Conservation (phyloP, 2,113 vertebrate species). For the Chaetorhynchus papuensis region DNA sequence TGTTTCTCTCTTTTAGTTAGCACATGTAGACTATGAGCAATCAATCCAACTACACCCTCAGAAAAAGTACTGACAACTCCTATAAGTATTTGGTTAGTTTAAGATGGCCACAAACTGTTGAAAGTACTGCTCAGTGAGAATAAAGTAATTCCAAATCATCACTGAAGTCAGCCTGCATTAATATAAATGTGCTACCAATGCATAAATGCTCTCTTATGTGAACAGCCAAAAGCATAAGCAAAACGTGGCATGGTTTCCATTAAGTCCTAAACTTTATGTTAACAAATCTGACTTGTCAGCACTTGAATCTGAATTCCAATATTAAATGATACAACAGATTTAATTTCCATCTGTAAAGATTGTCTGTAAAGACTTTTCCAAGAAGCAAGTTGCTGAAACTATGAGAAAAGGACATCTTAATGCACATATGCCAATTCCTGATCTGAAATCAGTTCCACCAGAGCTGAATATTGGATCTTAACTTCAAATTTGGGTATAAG, state of each 20-base stretch:
- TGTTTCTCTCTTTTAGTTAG: not conserved
- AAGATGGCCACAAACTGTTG: not conserved
- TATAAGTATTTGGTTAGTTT: not conserved
- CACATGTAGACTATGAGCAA: not conserved
- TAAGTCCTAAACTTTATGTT: not conserved
- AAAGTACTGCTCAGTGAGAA: not conserved
- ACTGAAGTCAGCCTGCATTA: not conserved
- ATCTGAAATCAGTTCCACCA: not conserved
- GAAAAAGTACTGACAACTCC: not conserved
- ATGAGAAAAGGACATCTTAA: not conserved
- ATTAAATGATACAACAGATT: not conserved
- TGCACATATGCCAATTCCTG: not conserved
- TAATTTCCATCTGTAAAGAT: not conserved
- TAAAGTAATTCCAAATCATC: not conserved
- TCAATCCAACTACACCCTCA: not conserved
- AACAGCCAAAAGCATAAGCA: not conserved
- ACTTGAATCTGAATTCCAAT: not conserved
- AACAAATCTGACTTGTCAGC: not conserved
- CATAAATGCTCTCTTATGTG: not conserved
- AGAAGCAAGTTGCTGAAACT: not conserved
- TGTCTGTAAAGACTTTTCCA: not conserved
- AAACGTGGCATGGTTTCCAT: not conserved
- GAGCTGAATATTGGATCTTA: not conserved
- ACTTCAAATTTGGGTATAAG: not conserved
- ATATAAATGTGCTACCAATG: not conserved